A percentile compares a stretch with the other conserved stretches of the same genome.
These are phyloP conservation scores for Agrochola litura DNA, from an alignment of 2,888 invertebrate species.

Conservation along the genomic window DNA sequence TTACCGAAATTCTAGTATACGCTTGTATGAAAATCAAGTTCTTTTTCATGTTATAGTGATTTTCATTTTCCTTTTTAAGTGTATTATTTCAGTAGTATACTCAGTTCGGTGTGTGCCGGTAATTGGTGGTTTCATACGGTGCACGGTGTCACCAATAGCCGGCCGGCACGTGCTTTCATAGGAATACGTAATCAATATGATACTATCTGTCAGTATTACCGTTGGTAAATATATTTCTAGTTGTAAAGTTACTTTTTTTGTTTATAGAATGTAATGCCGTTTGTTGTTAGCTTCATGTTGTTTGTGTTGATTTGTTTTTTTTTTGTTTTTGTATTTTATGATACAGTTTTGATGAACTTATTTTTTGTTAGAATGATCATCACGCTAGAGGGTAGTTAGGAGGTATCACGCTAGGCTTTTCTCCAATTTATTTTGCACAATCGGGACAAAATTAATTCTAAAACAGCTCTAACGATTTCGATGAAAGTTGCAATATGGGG, in stretches of 20 bases:
- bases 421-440: too few species aligned
- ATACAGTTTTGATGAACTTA: not conserved
- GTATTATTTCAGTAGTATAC: slow-evolving; percentile 9
- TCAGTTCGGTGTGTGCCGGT: slow-evolving; percentile 17
- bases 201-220: slow-evolving; percentile 33
- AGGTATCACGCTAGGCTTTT: too few species aligned
- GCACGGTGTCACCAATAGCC: slow-evolving; percentile 42
- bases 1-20: not conserved
- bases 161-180: slow-evolving; percentile 38
- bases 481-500: too few species aligned
- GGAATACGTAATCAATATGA: slow-evolving; percentile 54
- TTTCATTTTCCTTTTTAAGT: slow-evolving; percentile 14
- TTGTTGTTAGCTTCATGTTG: not conserved
- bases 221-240: slow-evolving; percentile 3
- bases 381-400: too few species aligned
- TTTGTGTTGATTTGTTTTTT: slow-evolving; percentile 1
- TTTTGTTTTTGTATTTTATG: not conserved
- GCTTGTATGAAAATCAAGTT: not conserved
- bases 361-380: too few species aligned
- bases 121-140: slow-evolving; percentile 39
- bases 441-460: too few species aligned
- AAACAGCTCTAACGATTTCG: too few species aligned
- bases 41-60: not conserved
- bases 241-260: not conserved
- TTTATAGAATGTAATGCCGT: slow-evolving; percentile 1